These are phyloP conservation scores for Lacerta viridis DNA, from an alignment of 2,797 vertebrate genomes.

Conservation along the genomic window DNA sequence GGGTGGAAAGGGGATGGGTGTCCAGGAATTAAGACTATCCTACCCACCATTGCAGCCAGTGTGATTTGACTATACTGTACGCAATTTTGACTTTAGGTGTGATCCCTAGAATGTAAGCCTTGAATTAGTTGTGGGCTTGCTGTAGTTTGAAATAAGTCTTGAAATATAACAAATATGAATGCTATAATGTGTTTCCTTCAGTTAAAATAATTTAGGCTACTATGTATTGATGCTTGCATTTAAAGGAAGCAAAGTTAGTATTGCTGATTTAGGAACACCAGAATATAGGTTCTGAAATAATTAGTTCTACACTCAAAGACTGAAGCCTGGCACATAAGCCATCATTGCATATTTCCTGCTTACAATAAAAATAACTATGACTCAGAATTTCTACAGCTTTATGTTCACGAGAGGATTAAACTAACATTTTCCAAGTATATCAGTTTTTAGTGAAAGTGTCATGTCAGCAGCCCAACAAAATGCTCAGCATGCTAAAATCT, in stretches of 20 bases:
- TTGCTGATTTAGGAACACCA: background rate
- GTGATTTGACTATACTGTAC: too few species aligned
- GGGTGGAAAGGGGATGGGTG: too few species aligned
- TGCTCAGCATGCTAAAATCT: background rate
- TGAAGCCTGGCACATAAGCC: background rate
- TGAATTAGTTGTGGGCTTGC: too few species aligned
- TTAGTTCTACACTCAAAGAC: background rate
- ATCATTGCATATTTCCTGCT: slow-evolving; percentile 16
- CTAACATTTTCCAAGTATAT: slow-evolving; percentile 28
- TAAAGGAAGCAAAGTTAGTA: background rate
- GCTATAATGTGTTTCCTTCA: background rate
- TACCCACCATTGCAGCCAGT: too few species aligned
- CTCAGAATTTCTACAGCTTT: slow-evolving; percentile 12
- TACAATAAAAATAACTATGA: background rate
- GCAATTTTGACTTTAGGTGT: too few species aligned
- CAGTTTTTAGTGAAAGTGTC: slow-evolving; percentile 8
- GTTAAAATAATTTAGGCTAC: slow-evolving; percentile 1
- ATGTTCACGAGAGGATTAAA: background rate
- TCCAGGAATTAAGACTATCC: too few species aligned
- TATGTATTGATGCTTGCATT: background rate
- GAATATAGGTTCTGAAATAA: slow-evolving; percentile 30
- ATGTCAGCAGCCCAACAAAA: background rate
- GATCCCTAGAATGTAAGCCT: too few species aligned
- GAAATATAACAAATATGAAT: background rate
- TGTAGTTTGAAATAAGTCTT: background rate